Percentiles rank a stretch among this genome's conserved stretches.
Conservation (phyloP, 2,797 vertebrate genomes). For the Neostethus bicornis region DNA sequence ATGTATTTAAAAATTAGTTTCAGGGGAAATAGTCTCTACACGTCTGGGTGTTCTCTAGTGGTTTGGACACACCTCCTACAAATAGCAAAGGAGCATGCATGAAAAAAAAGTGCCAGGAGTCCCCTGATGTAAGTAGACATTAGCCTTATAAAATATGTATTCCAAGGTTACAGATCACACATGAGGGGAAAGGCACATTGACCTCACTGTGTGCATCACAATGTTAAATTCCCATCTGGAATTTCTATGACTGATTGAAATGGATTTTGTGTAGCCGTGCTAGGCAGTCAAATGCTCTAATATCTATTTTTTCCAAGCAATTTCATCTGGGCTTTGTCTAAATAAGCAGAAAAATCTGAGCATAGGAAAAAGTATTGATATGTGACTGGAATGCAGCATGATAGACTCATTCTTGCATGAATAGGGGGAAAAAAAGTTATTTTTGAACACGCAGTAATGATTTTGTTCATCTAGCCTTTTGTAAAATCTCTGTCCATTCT, state of each 20-base stretch:
- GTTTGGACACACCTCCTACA: constrained; percentile 19
- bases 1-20: constrained; percentile 26
- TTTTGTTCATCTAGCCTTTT: constrained; percentile 26
- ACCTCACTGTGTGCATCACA: not conserved
- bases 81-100: constrained; percentile 8
- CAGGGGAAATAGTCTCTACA: constrained; percentile 10
- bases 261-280: not conserved
- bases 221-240: constrained; percentile 2
- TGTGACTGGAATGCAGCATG: not conserved
- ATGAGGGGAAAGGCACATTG: constrained; percentile 10
- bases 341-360: constrained; percentile 9
- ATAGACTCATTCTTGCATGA: constrained; percentile 8
- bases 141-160: constrained; percentile 50
- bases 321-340: constrained; percentile 19
- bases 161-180: constrained; percentile 18
- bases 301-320: constrained; percentile 3
- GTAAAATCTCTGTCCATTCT: constrained; percentile 16
- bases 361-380: constrained; percentile 19
- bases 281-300: constrained; percentile 1
- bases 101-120: constrained; percentile 20
- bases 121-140: constrained; percentile 38
- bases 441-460: constrained; percentile 33
- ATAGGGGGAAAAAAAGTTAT: constrained; percentile 13
- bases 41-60: constrained; percentile 26
- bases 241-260: constrained; percentile 11